Conservation (phyloP, 2,888 invertebrate species). For the Clostera curtula region DNA sequence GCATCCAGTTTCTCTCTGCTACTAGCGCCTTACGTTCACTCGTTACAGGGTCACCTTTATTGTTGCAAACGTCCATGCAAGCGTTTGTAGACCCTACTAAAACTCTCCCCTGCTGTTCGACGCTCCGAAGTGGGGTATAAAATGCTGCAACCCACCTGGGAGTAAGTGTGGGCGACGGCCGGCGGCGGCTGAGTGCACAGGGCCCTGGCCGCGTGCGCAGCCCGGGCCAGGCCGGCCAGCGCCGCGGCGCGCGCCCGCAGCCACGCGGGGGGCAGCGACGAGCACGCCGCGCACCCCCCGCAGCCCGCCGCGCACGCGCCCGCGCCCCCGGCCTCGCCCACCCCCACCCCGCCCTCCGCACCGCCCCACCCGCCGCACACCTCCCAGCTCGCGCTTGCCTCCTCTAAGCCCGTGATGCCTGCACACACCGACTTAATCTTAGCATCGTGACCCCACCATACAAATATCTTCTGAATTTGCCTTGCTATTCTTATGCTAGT, state of each 20-base stretch:
- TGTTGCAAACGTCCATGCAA: no score
- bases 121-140: no score
- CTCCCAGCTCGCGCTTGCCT: constrained; percentile 41
- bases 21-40: no score
- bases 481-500: no score
- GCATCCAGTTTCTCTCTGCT: no score
- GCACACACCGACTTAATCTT: background rate
- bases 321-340: constrained; percentile 73
- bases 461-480: no score
- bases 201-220: constrained; percentile 78
- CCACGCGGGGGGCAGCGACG: constrained; percentile 91
- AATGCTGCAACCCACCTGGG: constrained; percentile 66
- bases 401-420: constrained; percentile 48
- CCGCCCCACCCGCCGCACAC: constrained; percentile 37
- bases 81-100: no score
- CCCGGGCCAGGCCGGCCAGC: constrained; percentile 48
- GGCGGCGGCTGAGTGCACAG: constrained; percentile 94
- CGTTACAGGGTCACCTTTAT: no score
- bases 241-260: constrained; percentile 82
- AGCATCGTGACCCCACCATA: no score
- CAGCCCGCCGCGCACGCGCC: constrained; percentile 82
- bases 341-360: constrained; percentile 32
- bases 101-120: no score
- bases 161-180: constrained; percentile 85
- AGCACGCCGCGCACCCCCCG: constrained; percentile 75